Percentiles rank a stretch among this genome's conserved stretches.
Conservation (phyloP, 2,797 vertebrate genomes). For the Agapornis canus region DNA sequence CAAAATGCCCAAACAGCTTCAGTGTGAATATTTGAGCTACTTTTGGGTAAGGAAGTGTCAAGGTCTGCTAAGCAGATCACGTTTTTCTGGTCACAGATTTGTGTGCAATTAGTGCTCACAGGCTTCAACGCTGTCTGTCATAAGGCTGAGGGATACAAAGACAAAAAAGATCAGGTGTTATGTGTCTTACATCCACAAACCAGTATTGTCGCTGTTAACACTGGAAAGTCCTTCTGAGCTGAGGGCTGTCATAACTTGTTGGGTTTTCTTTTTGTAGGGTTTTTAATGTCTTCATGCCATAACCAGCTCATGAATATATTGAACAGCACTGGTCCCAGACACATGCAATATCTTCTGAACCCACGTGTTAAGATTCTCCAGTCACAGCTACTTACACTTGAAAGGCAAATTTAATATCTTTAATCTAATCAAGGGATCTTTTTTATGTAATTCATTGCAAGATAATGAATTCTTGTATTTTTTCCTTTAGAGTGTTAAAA, state of each 20-base stretch:
- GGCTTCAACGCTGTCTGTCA: neutral
- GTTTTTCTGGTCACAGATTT: neutral
- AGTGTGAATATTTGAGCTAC: neutral
- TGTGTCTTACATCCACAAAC: neutral
- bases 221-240: neutral
- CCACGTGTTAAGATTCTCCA: neutral
- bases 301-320: neutral
- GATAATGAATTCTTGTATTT: neutral
- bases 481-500: neutral
- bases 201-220: neutral
- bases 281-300: neutral
- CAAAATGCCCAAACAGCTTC: neutral
- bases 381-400: neutral
- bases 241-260: neutral
- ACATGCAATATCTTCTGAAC: neutral
- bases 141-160: neutral
- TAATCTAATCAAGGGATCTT: neutral
- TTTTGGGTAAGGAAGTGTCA: neutral
- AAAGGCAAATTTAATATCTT: neutral
- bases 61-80: neutral
- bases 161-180: neutral
- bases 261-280: neutral
- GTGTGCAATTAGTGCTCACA: neutral
- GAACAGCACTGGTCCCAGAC: accelerated
- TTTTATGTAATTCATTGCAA: neutral